Base-by-base conservation (phyloP, 2,797 vertebrate species). In the Protosalanx chinensis region DNA sequence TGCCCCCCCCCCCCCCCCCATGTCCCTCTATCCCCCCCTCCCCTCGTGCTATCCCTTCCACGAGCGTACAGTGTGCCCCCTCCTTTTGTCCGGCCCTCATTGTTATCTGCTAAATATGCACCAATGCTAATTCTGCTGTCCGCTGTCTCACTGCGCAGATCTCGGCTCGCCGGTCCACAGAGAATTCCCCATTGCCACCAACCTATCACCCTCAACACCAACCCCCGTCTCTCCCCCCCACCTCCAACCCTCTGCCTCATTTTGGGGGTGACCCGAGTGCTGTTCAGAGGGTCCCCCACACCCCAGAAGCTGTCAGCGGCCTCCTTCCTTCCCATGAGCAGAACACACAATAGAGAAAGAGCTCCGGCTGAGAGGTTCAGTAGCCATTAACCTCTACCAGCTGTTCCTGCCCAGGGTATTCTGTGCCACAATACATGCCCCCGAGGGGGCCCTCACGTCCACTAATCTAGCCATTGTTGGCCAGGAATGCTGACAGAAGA, bases 401-500 rank as follows among this genome's bases (percentile, higher is more conserved):
- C 97, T 98, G 97, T 97, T 99, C 96, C 95, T 96, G 94, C 96
- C 93, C 95, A 95, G 97, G 95, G 95, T 95, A 96, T 96, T 98
- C 95, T 96, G 96, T 95, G 94, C 92, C 94, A 98, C 97, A 98
- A 99, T 99, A 93, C 95, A 89, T 95, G 96, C 95, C 97, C 95
- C 95, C 92, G 95, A 94, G 95, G 96, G 96, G 89, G 96, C 96
- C 97, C 95, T 98, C 95, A 96, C 96, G 94, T 97, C 96, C 96
- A 95, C 97, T 99, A 99, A 99, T 99, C 97, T 98, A 99, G 96
- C 95, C 96, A 98, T 99, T 99, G 97, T 99, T 97, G 95, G 93
- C 85, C 89, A 96, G 97, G 97, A 98, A 99, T 98, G 97, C 97
- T 98, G 97, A 98, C 96, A 98, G 97, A 94, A 98, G 96, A 98